Evolutionary conservation across 53 echinoderm and acorn worm genomes (phyloP), one percentile per base, ranked within the genome.

Genomic region (Luidia sarsii): DNA sequence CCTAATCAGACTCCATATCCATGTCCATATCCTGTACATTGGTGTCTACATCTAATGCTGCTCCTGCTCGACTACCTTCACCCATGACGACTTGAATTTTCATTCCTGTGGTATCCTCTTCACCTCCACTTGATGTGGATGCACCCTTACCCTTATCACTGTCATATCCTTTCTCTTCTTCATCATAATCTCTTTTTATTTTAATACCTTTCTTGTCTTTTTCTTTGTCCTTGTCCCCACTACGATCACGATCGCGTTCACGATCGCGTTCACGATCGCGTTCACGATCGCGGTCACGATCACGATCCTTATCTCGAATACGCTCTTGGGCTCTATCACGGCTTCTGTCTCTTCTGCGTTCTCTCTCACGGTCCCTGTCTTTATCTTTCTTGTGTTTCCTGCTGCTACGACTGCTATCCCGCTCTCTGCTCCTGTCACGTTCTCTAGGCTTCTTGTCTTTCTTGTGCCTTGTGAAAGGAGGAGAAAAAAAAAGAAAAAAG

Each of bases 151-250:
- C 91, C 71, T 87, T 91, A 33, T 88, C 94, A 71, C 88, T 92
- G 36, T 82, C 84, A 35, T 87, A 96, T 2, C 97, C 97, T 83
- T 96, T 93, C 70, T 96, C 97, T 53, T 96, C 97, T 57, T 96
- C 97, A 50, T 96, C 97, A 37, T 95, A 95, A 60, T 95, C 95
- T 54, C 95, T 68, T 63, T 90, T 95, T 54, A 95, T 79, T 57
- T 92, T 95, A 10, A 81, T 86, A 3, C 77, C 73, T 35, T 55
- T 57, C 72, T 87, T 83, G 21, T 83, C 83, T 57, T 45, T 39
- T 24, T 88, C 82, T 28, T 83, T 75, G 28, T 57, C 61, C 7
- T 29, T 36, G 18, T 77, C 77, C 18, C 77, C 74, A 41, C 65
- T 60, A 27, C 65, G 61, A 48, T 85, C 71, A 74, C 48, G 72